Conservation (phyloP, 2,113 vertebrate genomes). For the Nerophis ophidion region DNA sequence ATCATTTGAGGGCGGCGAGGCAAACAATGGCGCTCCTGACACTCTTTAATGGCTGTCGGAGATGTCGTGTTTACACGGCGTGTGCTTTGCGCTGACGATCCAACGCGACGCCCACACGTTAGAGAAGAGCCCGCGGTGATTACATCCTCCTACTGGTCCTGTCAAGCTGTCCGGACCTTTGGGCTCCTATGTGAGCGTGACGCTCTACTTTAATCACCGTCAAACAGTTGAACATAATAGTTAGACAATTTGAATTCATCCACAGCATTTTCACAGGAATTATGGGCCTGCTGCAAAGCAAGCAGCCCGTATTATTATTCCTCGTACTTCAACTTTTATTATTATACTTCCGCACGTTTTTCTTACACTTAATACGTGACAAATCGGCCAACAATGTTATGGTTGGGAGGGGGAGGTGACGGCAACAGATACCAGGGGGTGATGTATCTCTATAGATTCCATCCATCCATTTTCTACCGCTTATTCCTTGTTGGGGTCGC, state of each 20-base stretch:
- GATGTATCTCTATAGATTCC: too few relatives aligned
- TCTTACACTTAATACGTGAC: too few relatives aligned
- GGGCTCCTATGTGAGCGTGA: slow-evolving; percentile 6
- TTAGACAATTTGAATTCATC: not conserved
- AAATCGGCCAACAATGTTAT: too few relatives aligned
- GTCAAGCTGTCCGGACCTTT: slow-evolving; percentile 19
- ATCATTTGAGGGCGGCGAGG: not conserved
- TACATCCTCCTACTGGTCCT: slow-evolving; percentile 22
- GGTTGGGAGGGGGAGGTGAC: too few relatives aligned
- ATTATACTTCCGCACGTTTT: too few relatives aligned
- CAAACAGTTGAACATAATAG: not conserved
- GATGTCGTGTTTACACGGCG: not conserved
- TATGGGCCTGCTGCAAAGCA: too few relatives aligned
- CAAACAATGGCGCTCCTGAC: not conserved
- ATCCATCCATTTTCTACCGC: too few relatives aligned
- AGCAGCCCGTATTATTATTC: too few relatives aligned
- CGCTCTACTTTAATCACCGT: not conserved
- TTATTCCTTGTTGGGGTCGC: too few relatives aligned
- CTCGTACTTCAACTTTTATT: too few relatives aligned
- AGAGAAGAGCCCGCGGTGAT: slow-evolving; percentile 16
- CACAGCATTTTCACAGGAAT: not conserved
- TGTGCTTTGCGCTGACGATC: slow-evolving; percentile 5
- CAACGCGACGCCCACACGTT: slow-evolving; percentile 15
- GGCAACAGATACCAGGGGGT: too few relatives aligned
- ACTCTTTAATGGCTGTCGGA: not conserved